Evolutionary conservation across 2,797 vertebrate species (phyloP), one percentile per base, ranked within the genome.

Genomic region (Dallia pectoralis): DNA sequence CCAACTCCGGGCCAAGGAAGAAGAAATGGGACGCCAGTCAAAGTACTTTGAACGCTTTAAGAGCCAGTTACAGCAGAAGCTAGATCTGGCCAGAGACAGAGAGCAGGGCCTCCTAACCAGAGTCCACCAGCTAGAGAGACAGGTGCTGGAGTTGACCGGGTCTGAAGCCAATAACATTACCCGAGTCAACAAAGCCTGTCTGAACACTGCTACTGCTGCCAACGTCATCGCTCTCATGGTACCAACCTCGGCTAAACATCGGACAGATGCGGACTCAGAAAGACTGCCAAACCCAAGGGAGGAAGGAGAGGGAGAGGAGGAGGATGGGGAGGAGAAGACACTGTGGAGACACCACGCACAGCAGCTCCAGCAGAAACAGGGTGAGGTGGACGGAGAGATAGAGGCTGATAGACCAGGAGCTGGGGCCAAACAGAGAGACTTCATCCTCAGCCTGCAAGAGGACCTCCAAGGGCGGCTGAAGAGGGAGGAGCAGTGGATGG

Each of bases 1-100:
- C 79, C 92, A 91, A 82, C 86, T 96, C 83, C 92, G 89, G 85
- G 82, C 77, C 75, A 94, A 94, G 88, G 93, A 95, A 49, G 89
- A 93, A 48, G 95, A 93, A 79, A 89, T 95, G 86, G 93, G 89
- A 78, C 88, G 74, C 33, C 95, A 95, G 76, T 91, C 89, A 2
- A 87, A 82, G 40, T 95, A 95, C 87, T 95, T 96, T 78, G 93
- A 96, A 79, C 93, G 90, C 85, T 93, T 92, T 82, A 94, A 94
- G 83, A 74, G 78, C 72, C 91, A 91, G 47, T 94, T 95, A 75
- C 91, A 89, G 67, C 91, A 91, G 48, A 95, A 94, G 82, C 88
- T 91, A 74, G 78, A 75, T 36, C 51, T 88, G 74, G 83, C 88
- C 73, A 90, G 87, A 25, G 89, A 93, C 78, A 90, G 88, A 69